Evolutionary conservation across 2,113 vertebrate genomes (phyloP).

Genomic region (Eretmochelys imbricata): DNA sequence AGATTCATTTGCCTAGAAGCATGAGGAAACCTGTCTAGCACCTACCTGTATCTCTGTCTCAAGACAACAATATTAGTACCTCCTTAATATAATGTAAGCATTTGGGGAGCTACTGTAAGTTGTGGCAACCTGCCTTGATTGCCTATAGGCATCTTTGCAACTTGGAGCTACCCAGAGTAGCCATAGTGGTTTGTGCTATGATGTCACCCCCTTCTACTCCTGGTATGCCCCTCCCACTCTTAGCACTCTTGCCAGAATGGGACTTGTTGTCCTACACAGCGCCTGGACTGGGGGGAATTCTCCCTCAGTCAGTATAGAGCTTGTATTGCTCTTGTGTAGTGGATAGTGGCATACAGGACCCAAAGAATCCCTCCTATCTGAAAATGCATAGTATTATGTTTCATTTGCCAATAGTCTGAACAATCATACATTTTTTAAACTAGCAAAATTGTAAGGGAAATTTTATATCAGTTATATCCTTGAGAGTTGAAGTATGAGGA

Average conservation of each 20-base stretch:
- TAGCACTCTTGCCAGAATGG: background rate
- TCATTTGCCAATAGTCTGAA: background rate
- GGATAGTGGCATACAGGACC: background rate
- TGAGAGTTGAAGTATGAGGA: accelerated
- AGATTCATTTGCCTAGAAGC: background rate
- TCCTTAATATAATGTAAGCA: background rate
- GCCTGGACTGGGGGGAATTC: background rate
- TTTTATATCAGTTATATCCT: background rate
- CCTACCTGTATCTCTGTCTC: background rate
- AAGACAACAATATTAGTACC: background rate
- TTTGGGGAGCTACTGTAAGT: background rate
- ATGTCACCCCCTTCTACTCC: background rate
- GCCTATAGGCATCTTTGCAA: background rate
- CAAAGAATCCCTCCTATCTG: background rate
- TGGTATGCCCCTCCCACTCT: accelerated
- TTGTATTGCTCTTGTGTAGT: background rate
- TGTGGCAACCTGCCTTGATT: background rate
- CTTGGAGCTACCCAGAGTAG: accelerated
- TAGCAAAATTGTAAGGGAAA: background rate
- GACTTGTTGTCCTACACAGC: background rate
- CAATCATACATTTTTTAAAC: background rate
- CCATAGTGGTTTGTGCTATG: background rate
- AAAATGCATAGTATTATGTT: background rate
- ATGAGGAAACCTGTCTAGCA: background rate
- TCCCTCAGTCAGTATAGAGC: background rate